phyloP scores from a whole-genome alignment of 1,140 invertebrate species.

The Drosophila micromelanica region DNA sequence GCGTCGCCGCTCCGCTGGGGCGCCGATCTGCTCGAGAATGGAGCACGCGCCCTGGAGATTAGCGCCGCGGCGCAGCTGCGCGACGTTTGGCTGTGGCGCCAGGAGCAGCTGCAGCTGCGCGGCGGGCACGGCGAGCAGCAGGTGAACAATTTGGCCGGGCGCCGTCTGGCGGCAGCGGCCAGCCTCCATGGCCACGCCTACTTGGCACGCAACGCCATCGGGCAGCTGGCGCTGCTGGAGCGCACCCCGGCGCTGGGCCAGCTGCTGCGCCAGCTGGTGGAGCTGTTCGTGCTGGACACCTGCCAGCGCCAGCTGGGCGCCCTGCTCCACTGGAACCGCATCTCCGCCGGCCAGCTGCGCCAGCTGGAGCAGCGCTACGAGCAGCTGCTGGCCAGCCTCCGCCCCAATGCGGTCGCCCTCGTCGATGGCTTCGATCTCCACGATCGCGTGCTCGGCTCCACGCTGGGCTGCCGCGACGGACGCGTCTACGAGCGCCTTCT shows the following conservation, averaged over 20 bases:
- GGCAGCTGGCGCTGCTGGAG: slow-evolving; percentile 77
- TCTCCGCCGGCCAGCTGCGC: slow-evolving; percentile 87
- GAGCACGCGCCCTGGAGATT: slow-evolving; percentile 58
- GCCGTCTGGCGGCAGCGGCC: slow-evolving; percentile 90
- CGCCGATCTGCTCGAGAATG: slow-evolving; percentile 38
- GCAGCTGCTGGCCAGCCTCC: slow-evolving; percentile 88
- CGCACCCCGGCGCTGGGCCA: slow-evolving; percentile 84
- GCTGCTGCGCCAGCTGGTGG: slow-evolving; percentile 89
- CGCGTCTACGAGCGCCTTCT: slow-evolving; percentile 95
- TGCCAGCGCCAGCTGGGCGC: slow-evolving; percentile 89
- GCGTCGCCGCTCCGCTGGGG: slow-evolving; percentile 48
- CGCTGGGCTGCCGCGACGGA: slow-evolving; percentile 95
- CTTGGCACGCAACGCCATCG: slow-evolving; percentile 87
- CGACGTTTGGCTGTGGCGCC: slow-evolving; percentile 85
- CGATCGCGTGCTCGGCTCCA: slow-evolving; percentile 92
- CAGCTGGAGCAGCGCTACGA: slow-evolving; percentile 88
- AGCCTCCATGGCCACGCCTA: slow-evolving; percentile 91
- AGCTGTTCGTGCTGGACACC: slow-evolving; percentile 91
- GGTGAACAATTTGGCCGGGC: slow-evolving; percentile 93
- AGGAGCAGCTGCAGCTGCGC: slow-evolving; percentile 86
- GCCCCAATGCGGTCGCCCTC: slow-evolving; percentile 94
- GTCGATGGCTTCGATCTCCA: slow-evolving; percentile 96
- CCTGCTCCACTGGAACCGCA: slow-evolving; percentile 88
- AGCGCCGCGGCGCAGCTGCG: slow-evolving; percentile 88
- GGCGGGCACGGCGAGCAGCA: slow-evolving; percentile 88